Evolutionary conservation across 1,140 invertebrate genomes (phyloP), one percentile per base, ranked within the genome.

Genomic region (Zaprionus ghesquierei): DNA sequence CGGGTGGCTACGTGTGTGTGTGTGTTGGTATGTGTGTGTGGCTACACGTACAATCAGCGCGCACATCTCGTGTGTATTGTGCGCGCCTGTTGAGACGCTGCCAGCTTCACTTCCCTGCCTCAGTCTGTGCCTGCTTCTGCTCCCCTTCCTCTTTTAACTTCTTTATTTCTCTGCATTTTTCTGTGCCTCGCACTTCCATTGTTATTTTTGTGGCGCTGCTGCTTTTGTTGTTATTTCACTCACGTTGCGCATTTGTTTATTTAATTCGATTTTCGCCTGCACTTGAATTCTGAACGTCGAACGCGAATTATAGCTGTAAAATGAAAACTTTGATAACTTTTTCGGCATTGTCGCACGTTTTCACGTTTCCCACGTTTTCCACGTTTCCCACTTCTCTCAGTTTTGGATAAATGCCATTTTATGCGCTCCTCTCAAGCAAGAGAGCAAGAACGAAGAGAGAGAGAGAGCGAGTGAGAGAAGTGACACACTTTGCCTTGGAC

Each of bases 191-290:
- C 44, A n/a, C 22, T 55, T 33, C 31, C 55, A 49, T 50, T 61
- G 44, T 61, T 61, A 38, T 50, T 50, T 29, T 62, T 50, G 29
- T 50, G 29, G 35, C 35, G 64, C 53, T 31, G 29, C 33, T 53
- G 25, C 50, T 74, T 20, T 75, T 56, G 54, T 74, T 63, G 56
- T 74, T 78, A 89, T 81, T 89, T 89, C 33, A 29, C 81, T 85
- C 85, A 89, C 85, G 85, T 89, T 89, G 78, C 69, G 74, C 80
- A 89, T 89, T 89, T 89, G 85, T 89, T 90, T 89, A 89, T 89
- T 89, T 89, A 89, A 89, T 89, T 89, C 77, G 80, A 89, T 89
- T 78, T 73, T 75, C 60, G 51, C 46, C 46, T 65, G 62, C 62
- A 71, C 65, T 77, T 71, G 80, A 79, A 70, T 79, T 76, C 72